Evolutionary conservation across 2,888 invertebrate species (phyloP).

Genomic region (Drosophila parthenogenetica): DNA sequence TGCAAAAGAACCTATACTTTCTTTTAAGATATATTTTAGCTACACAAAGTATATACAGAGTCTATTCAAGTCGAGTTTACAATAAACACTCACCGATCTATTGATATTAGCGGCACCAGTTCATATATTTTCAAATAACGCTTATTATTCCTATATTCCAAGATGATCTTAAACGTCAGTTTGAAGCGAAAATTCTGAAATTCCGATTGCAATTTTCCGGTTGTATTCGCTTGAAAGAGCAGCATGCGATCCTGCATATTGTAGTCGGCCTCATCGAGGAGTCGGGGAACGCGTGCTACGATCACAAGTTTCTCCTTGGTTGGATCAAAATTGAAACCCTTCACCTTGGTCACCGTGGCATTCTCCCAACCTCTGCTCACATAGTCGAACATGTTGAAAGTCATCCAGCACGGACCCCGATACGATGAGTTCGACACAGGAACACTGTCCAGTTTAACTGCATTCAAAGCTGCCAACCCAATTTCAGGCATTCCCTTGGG

Average conservation of each 20-base stretch:
- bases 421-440: constrained; percentile 8
- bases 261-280: constrained; percentile 44
- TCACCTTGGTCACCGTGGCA: constrained; percentile 50
- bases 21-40: too few relatives aligned
- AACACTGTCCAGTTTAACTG: neutral
- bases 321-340: constrained; percentile 65
- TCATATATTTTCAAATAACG: constrained; percentile 57
- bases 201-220: constrained; percentile 54
- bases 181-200: constrained; percentile 52
- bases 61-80: too few relatives aligned
- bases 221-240: constrained; percentile 47
- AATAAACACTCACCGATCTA: constrained; percentile 62
- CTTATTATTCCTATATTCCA: constrained; percentile 57
- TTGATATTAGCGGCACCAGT: constrained; percentile 42
- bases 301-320: constrained; percentile 50
- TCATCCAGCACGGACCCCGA: constrained; percentile 41
- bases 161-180: constrained; percentile 43
- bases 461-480: constrained; percentile 50
- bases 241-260: constrained; percentile 36
- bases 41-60: too few relatives aligned
- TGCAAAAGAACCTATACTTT: too few relatives aligned
- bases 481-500: constrained; percentile 59
- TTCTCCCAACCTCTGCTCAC: constrained; percentile 54
- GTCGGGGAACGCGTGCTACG: constrained; percentile 46
- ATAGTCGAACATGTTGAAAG: constrained; percentile 31